Evolutionary conservation across 2,888 invertebrate genomes (phyloP).

Genomic region (Chymomyza procnemis): DNA sequence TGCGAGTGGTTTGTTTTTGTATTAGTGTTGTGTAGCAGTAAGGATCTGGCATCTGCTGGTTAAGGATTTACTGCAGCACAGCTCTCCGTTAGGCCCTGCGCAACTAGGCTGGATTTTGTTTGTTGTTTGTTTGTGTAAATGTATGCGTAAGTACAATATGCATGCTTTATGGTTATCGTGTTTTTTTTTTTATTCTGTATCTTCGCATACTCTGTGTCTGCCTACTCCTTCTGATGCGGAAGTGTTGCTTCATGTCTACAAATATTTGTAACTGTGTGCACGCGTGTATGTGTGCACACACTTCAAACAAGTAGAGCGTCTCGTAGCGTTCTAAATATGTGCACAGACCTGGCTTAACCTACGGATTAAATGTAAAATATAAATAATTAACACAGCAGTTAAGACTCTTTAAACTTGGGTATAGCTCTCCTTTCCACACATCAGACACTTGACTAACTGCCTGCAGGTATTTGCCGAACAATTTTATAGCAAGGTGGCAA

Average conservation of each 20-base stretch:
- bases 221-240: conserved; percentile 41
- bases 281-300: conserved; percentile 29
- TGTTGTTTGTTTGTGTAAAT: conserved; percentile 58
- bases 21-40: neutral
- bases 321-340: conserved; percentile 44
- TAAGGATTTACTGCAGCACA: neutral
- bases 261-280: neutral
- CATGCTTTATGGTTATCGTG: conserved; percentile 45
- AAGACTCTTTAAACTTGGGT: conserved; percentile 3
- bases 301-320: conserved; percentile 61
- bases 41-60: conserved; percentile 4
- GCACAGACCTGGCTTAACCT: conserved; percentile 49
- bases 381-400: conserved; percentile 60
- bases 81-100: neutral
- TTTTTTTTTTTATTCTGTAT: conserved; percentile 5
- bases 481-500: neutral
- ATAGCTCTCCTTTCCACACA: neutral
- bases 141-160: conserved; percentile 69
- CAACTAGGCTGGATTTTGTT: conserved; percentile 35
- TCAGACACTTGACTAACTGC: neutral
- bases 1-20: neutral
- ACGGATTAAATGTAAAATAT: conserved; percentile 70
- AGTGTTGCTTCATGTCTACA: conserved; percentile 51
- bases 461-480: neutral
- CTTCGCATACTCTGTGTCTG: neutral